Evolutionary conservation across 1,140 invertebrate species (phyloP).

Genomic region (Philotrypesis tridentata): DNA sequence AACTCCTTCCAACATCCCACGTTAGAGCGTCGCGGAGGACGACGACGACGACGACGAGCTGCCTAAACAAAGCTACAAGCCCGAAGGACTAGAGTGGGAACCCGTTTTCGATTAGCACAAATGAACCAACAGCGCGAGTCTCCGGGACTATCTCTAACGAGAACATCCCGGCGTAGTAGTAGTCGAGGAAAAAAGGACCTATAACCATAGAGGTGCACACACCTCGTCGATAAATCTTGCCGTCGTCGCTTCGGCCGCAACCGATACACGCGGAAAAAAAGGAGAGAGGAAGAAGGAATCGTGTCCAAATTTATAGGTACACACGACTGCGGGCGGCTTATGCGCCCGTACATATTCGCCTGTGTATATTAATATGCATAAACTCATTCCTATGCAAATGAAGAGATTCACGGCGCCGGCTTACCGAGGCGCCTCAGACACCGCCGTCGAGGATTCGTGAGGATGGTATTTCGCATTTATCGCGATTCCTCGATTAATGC

Average conservation of each 20-base stretch:
- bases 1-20: not conserved
- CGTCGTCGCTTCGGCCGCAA: not conserved
- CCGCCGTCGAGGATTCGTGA: not conserved
- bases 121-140: not conserved
- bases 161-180: no score
- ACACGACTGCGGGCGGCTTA: not conserved
- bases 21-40: no score
- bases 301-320: constrained; percentile 42
- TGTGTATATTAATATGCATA: constrained; percentile 73
- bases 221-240: constrained; percentile 2
- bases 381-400: constrained; percentile 74
- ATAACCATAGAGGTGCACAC: not conserved
- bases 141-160: no score
- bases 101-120: constrained; percentile 1
- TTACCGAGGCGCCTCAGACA: constrained; percentile 54
- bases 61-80: not conserved
- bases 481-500: constrained; percentile 39
- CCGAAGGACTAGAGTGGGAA: not conserved
- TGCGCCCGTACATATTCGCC: constrained; percentile 60
- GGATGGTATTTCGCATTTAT: constrained; percentile 19
- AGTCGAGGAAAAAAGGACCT: not conserved
- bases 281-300: not conserved
- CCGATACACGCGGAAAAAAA: not conserved
- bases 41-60: no score
- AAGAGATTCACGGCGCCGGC: constrained; percentile 60